Evolutionary conservation across 2,113 vertebrate species (phyloP), one percentile per base, ranked within the genome.

Genomic region (Hystrix brachyura): DNA sequence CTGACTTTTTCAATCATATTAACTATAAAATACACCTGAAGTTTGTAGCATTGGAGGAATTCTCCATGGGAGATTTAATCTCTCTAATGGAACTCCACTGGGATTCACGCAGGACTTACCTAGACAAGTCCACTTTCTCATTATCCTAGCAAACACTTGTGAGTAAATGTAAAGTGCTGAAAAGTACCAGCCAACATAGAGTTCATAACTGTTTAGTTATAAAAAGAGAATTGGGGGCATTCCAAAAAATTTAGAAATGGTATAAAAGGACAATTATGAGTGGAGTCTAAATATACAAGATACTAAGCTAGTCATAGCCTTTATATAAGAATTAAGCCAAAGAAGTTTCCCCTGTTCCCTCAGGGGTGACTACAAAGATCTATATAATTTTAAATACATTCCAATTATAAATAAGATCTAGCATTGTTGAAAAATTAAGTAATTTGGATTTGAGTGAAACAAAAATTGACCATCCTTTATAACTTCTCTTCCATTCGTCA

Each of bases 1-100:
- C 76, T 71, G 71, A 93, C 18, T 90, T 72, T 94, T 79, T 64
- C 34, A 79, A 34, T 94, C 83, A 94, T 13, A 71, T 91, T 96
- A 94, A 82, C 65, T 80, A 53, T 62, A 83, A 67, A 95, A 69
- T 57, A 14, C 27, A 51, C 25, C 21, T 87, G 71, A 92, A 84
- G 23, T 53, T 79, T 85, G 38, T 8, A 51, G 55, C 80, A 72
- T 7, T 90, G 57, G 21, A 60, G 90, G 53, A 32, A 69, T 55
- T 59, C 3, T 84, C 19, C 46, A 17, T 5, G 55, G 13, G 21
- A 48, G 34, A 83, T 43, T 78, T 53, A 29, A 83, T 51, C 32
- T 94, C 29, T 74, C 62, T 74, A 38, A 85, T 71, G 38, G 34
- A 94, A 46, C 19, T 71, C 32, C 64, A 51, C 3, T 88, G 59